These are phyloP conservation scores for Ylistrum balloti DNA, from an alignment of 1,140 invertebrate species.

Conservation along the genomic window DNA sequence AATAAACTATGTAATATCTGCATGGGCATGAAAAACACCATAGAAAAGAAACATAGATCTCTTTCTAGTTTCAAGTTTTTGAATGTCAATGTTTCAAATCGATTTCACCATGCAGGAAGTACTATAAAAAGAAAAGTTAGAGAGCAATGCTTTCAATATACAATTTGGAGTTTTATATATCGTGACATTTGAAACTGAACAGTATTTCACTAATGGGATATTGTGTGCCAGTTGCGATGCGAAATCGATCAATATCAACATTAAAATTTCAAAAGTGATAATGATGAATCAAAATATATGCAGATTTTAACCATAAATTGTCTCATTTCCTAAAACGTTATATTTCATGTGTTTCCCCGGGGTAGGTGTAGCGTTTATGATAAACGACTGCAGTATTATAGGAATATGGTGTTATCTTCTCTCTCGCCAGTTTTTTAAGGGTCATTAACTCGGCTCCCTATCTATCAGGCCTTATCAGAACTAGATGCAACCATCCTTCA, in stretches of 20 bases:
- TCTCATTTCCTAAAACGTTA: not conserved
- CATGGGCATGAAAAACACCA: no score
- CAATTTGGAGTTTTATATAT: slow-evolving; percentile 11
- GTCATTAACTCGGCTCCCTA: not conserved
- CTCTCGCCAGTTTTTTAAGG: not conserved
- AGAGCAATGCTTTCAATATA: not conserved
- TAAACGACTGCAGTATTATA: not conserved
- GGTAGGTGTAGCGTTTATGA: not conserved
- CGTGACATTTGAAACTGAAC: not conserved
- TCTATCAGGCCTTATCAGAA: not conserved
- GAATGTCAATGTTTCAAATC: no score
- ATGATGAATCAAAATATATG: not conserved
- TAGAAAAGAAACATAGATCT: no score
- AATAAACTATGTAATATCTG: no score
- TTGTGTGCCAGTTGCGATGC: not conserved
- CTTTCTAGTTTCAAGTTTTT: no score
- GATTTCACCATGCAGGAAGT: not conserved
- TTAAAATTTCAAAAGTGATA: slow-evolving; percentile 20
- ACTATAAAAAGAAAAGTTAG: not conserved
- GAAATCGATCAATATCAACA: not conserved
- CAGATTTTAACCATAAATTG: not conserved
- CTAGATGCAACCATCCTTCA: no score
- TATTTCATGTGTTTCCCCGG: not conserved
- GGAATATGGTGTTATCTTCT: not conserved
- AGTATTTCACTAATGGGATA: not conserved